These are phyloP conservation scores for Pogoniulus pusillus DNA, from an alignment of 2,797 vertebrate species.

Conservation along the genomic window DNA sequence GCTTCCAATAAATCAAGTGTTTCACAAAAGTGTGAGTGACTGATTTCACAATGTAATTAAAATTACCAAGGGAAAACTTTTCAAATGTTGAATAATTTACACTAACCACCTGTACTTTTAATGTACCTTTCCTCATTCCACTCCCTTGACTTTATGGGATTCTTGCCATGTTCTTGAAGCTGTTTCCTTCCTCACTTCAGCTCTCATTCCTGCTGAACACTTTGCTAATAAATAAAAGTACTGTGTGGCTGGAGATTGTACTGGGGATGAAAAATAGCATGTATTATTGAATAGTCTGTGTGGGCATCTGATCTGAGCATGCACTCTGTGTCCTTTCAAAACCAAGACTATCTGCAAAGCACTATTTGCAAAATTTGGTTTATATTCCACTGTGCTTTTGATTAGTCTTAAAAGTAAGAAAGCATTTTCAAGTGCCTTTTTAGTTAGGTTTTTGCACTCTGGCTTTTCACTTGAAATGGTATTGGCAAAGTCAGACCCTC, in stretches of 20 bases:
- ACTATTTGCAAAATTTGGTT: not conserved
- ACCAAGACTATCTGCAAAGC: not conserved
- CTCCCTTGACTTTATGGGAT: not conserved
- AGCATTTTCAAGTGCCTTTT: constrained; percentile 8
- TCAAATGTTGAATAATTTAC: constrained; percentile 45
- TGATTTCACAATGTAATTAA: constrained; percentile 53
- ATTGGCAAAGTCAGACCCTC: not conserved
- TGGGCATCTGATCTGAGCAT: not conserved
- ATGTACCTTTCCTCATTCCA: constrained; percentile 25
- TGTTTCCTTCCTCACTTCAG: constrained; percentile 12
- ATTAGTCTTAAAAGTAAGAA: not conserved
- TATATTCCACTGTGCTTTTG: not conserved
- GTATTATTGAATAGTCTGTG: not conserved
- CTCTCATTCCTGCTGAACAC: not conserved
- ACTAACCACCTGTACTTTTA: constrained; percentile 35
- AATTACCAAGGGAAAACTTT: constrained; percentile 58
- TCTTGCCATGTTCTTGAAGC: constrained; percentile 34
- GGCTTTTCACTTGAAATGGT: not conserved
- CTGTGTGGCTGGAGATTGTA: not conserved
- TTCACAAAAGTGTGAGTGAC: constrained; percentile 32
- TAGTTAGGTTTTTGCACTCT: not conserved
- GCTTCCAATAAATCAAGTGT: constrained; percentile 44
- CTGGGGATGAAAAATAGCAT: constrained; percentile 20
- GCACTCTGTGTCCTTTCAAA: not conserved
- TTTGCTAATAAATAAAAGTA: constrained; percentile 20